phyloP scores from a whole-genome alignment of 1,140 invertebrate genomes.

The Temnothorax longispinosus region DNA sequence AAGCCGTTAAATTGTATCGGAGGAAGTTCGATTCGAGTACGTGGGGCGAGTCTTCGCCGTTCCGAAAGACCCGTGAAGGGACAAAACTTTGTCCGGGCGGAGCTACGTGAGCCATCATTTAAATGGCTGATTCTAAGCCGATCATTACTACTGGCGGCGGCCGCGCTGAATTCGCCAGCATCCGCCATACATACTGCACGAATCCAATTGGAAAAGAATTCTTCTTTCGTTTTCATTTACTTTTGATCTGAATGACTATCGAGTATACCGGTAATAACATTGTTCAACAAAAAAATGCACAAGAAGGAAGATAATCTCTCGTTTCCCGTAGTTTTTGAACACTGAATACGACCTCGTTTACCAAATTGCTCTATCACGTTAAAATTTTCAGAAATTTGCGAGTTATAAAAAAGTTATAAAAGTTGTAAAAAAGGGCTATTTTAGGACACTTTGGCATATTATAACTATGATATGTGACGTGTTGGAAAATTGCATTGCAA shows the following conservation, averaged over 20 bases:
- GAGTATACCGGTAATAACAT: not conserved
- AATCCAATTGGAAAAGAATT: conserved; percentile 61
- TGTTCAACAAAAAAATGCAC: not conserved
- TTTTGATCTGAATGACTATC: not conserved
- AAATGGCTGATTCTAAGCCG: conserved; percentile 80
- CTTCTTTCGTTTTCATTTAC: conserved; percentile 37
- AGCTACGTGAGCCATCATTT: conserved; percentile 80
- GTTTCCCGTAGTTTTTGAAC: no score
- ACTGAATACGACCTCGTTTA: no score
- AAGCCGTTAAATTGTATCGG: conserved; percentile 80
- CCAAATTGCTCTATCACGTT: no score
- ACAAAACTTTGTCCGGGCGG: conserved; percentile 74
- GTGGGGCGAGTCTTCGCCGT: conserved; percentile 29
- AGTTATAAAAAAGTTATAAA: no score
- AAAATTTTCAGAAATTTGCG: no score
- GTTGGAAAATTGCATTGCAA: no score
- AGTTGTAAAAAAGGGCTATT: no score
- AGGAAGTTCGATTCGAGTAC: conserved; percentile 69
- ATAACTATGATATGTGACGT: no score
- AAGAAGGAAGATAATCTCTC: not conserved
- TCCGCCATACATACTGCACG: conserved; percentile 12
- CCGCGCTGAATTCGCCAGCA: conserved; percentile 25
- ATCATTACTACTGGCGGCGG: conserved; percentile 43
- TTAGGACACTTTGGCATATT: no score
- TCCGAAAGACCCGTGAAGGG: conserved; percentile 40